These are phyloP conservation scores for Cuculus canorus DNA, from an alignment of 2,797 vertebrate genomes.

Conservation along the genomic window DNA sequence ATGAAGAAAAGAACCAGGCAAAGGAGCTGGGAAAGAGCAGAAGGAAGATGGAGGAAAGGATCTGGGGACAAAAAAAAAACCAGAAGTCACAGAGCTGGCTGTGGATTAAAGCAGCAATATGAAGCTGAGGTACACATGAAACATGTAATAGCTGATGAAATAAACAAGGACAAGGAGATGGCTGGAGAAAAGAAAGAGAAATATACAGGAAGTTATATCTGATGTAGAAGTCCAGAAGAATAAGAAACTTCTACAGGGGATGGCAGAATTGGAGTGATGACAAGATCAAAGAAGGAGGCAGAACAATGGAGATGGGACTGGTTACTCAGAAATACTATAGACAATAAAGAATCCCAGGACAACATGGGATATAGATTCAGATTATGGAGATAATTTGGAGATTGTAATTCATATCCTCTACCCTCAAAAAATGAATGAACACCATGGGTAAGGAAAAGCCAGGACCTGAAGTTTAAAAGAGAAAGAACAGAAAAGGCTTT, in stretches of 20 bases:
- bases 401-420: too few species aligned
- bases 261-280: background rate
- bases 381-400: background rate
- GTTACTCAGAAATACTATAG: background rate
- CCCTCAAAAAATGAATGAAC: background rate
- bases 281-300: background rate
- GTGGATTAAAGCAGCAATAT: background rate
- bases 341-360: background rate
- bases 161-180: background rate
- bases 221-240: background rate
- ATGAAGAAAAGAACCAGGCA: background rate
- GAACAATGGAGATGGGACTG: background rate
- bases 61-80: background rate
- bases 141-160: background rate
- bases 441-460: accelerated
- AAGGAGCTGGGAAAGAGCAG: background rate
- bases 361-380: background rate
- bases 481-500: background rate
- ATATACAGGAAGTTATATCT: accelerated
- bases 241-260: background rate
- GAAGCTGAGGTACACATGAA: background rate
- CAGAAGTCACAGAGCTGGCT: background rate
- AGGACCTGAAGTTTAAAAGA: background rate
- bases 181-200: background rate
- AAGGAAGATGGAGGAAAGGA: background rate